These are phyloP conservation scores for Calidris pugnax DNA, from an alignment of 2,113 vertebrate species.

Conservation along the genomic window DNA sequence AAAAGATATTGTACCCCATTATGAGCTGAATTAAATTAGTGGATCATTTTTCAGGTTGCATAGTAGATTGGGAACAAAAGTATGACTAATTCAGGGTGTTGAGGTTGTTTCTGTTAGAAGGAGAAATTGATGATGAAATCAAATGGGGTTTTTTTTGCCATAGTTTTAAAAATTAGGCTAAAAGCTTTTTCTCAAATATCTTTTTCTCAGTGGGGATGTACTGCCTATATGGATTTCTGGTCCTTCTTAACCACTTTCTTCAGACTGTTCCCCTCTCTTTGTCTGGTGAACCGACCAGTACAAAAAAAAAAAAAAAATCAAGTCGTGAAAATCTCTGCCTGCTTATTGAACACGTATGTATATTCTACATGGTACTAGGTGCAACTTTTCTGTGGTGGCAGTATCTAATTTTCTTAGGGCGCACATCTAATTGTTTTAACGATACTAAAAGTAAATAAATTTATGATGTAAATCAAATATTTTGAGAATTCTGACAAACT, in stretches of 20 bases:
- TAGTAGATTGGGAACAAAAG: not conserved
- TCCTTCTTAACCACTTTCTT: not conserved
- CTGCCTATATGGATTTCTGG: not conserved
- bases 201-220: not conserved
- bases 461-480: not conserved
- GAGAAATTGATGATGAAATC: not conserved
- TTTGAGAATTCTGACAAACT: not conserved
- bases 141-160: fast-evolving
- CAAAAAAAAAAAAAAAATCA: not conserved
- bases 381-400: not conserved
- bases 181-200: not conserved
- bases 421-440: not conserved
- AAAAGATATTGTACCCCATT: not conserved
- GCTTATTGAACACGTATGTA: not conserved
- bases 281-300: not conserved
- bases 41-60: not conserved
- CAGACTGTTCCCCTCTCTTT: not conserved
- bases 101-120: not conserved
- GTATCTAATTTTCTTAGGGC: not conserved
- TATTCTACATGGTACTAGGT: not conserved
- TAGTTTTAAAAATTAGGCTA: not conserved
- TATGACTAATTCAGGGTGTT: not conserved
- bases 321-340: not conserved
- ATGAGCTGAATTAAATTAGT: not conserved
- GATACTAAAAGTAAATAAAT: not conserved